Evolutionary conservation across 2,113 vertebrate species (phyloP), one percentile per base, ranked within the genome.

Genomic region (Pterophyllum scalare): DNA sequence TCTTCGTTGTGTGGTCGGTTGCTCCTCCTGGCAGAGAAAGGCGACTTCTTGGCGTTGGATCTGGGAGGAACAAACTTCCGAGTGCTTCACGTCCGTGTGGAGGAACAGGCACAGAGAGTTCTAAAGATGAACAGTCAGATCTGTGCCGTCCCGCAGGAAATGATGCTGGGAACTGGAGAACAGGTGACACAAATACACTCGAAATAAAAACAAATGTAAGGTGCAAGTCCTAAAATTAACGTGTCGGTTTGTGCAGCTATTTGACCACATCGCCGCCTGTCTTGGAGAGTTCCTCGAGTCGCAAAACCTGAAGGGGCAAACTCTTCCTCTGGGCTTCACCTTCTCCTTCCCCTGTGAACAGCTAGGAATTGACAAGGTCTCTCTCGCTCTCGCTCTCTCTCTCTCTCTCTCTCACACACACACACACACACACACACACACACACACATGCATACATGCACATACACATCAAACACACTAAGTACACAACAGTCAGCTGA

Each of bases 51-150:
- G 92, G 97, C 97, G 0, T 52, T 98, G 93, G 97, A 98, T 75
- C 93, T 98, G 0, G 97, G 97, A 0, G 97, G 97, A 2, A 98
- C 97, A 5, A 97, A 98, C 88, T 98, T 98, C 90, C 94, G 97
- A 0, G 97, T 98, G 43, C 94, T 98, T 59, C 90, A 96, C 19
- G 96, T 98, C 0, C 92, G 17, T 1, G 94, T 96, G 75, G 1
- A 19, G 1, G 95, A 96, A 0, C 90, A 84, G 0, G 59, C 91
- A 24, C 93, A 94, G 59, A 85, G 24, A 0, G 81, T 95, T 4
- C 87, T 96, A 74, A 90, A 14, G 56, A 96, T 97, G 80, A 83
- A 59, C 91, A 96, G 87, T 1, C 86, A 97, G 93, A 91, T 94
- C 88, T 98, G 96, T 0, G 17, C 92, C 67, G 95, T 98, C 54